Evolutionary conservation across 1,140 invertebrate species (phyloP).

Genomic region (Tetraneura akinire): DNA sequence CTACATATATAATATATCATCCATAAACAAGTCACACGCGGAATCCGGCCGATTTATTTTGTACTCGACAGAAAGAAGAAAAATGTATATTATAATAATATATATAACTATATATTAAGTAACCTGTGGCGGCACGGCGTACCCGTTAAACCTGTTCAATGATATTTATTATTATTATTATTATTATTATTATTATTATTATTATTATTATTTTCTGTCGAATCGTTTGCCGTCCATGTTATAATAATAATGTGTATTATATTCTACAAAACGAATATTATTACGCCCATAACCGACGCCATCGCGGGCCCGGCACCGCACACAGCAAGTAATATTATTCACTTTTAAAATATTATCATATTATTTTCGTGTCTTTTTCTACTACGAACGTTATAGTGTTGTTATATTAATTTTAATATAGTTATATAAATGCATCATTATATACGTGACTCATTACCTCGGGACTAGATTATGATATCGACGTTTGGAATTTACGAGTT

Average conservation of each 20-base stretch:
- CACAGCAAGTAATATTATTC: too few relatives aligned
- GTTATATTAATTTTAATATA: too few relatives aligned
- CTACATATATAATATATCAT: not conserved
- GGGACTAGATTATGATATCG: too few relatives aligned
- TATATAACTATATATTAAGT: too few relatives aligned
- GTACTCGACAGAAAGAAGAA: not conserved
- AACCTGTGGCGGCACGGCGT: too few relatives aligned
- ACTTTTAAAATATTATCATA: too few relatives aligned
- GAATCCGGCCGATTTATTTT: conserved; percentile 6
- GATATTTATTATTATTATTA: conserved; percentile 8
- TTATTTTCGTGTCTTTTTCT: too few relatives aligned
- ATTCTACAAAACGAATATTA: conserved; percentile 5
- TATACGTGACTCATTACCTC: too few relatives aligned
- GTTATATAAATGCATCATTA: too few relatives aligned
- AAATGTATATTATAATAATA: too few relatives aligned
- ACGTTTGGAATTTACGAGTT: too few relatives aligned
- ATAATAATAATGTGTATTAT: not conserved
- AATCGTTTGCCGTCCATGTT: not conserved
- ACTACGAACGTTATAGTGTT: too few relatives aligned
- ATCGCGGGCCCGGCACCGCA: conserved; percentile 4
- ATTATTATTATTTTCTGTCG: not conserved
- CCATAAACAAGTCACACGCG: conserved; percentile 16
- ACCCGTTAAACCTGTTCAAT: conserved; percentile 45
- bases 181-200: conserved; percentile 26
- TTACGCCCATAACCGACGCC: conserved; percentile 35